These are phyloP conservation scores for Dicaeum eximium DNA, from an alignment of 2,113 vertebrate species.

Conservation along the genomic window DNA sequence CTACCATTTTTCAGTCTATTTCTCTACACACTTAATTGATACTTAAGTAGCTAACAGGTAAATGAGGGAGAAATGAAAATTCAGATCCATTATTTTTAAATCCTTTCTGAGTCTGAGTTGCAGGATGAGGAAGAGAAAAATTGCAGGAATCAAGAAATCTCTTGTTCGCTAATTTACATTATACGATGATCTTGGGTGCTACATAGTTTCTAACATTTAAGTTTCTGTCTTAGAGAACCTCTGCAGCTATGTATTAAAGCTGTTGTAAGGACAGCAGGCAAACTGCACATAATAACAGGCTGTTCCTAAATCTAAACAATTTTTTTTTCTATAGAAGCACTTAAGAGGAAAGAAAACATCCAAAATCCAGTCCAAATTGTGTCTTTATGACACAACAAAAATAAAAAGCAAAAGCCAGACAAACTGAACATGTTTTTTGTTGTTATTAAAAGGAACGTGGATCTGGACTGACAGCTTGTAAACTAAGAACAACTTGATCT, in stretches of 20 bases:
- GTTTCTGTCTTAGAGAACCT: background rate
- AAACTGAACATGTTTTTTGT: slow-evolving; percentile 43
- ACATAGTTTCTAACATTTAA: background rate
- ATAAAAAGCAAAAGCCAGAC: slow-evolving; percentile 21
- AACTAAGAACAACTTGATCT: slow-evolving; percentile 4
- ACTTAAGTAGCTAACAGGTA: background rate
- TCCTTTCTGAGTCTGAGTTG: background rate
- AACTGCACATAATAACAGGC: background rate
- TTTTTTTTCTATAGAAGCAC: background rate
- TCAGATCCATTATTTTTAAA: background rate
- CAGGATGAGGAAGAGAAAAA: background rate
- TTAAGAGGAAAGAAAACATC: slow-evolving; percentile 34
- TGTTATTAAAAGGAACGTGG: slow-evolving; percentile 31
- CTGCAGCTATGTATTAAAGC: background rate
- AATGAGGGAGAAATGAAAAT: background rate
- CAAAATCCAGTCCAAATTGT: slow-evolving; percentile 14
- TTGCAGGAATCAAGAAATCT: background rate
- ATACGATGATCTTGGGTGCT: background rate
- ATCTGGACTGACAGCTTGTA: slow-evolving; percentile 45
- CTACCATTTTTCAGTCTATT: background rate
- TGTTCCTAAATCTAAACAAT: slow-evolving; percentile 1
- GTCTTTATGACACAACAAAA: slow-evolving; percentile 22
- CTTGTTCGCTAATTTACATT: background rate
- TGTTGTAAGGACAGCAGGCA: slow-evolving; percentile 24
- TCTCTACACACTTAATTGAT: background rate